Base-by-base conservation (phyloP, 2,113 vertebrate genomes). In the Macaca nemestrina region DNA sequence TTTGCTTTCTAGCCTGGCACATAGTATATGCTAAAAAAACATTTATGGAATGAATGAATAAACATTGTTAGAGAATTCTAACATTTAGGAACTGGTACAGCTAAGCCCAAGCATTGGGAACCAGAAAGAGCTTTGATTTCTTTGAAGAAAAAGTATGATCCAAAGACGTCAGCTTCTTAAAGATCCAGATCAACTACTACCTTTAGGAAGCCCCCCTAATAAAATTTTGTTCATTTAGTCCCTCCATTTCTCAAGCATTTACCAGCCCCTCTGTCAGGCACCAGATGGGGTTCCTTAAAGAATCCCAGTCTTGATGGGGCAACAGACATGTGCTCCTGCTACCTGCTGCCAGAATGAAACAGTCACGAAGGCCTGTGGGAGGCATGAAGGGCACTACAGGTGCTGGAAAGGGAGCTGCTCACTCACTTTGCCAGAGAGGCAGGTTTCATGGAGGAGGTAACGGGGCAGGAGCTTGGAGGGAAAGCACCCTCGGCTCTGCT, bases 71-170 rank as follows among this genome's bases (percentile, higher is more conserved):
- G 83, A 73, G 79, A 30, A n/a, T 96, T 87, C 38, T 80, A 95
- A 45, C 78, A 68, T 89, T 80, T 68, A 52, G 81, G 83, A 45
- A 61, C 11, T 11, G 59, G 38, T 23, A 85, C 12, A 27, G 80
- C 50, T 55, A 94, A 83, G 20, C 27, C 59, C 50, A 78, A 75
- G 88, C 61, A 45, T 50, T 50, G 78, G 17, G 61, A 93, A 45
- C 67, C 25, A 68, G 70, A 85, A 61, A 78, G 78, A 85, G n/a
- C 73, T 97, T 94, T 67, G 86, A 64, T 92, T 91, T 75, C 40
- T 89, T 88, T 92, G 32, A 88, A 85, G 64, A 72, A 93, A 83
- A 92, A 50, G 40, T 59, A 38, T 27, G 40, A 61, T 73, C 27
- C 27, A 82, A 80, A 85, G 43, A 59, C 0, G 78, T 1, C 40